Evolutionary conservation across 2,797 vertebrate genomes (phyloP).

Genomic region (Typhlichthys eigenmanni): DNA sequence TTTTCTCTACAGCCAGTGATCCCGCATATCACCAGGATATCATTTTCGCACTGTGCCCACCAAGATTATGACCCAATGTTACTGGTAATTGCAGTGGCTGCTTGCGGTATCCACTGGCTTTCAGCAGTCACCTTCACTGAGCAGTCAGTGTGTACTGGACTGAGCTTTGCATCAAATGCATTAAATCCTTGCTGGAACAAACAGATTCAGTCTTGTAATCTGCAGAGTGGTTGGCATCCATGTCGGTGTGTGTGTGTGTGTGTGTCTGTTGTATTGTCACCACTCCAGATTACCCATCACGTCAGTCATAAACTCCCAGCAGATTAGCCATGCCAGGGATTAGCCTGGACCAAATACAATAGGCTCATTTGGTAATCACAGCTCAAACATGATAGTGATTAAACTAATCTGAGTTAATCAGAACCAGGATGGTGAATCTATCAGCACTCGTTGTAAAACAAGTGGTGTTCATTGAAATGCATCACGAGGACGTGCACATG

Average conservation of each 20-base stretch:
- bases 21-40: too few relatives aligned
- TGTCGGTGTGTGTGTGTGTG: conserved; percentile 17
- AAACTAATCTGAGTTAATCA: conserved; percentile 58
- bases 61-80: too few relatives aligned
- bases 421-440: conserved; percentile 28
- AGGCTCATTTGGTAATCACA: conserved; percentile 70
- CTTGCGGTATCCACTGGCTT: too few relatives aligned
- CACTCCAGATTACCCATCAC: conserved; percentile 63
- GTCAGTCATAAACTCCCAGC: conserved; percentile 58
- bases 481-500: too few relatives aligned
- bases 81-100: too few relatives aligned
- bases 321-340: conserved; percentile 69
- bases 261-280: conserved; percentile 64
- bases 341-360: conserved; percentile 66
- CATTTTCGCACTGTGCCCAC: too few relatives aligned
- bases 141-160: too few relatives aligned
- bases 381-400: conserved; percentile 66
- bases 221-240: conserved; percentile 9
- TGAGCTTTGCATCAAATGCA: too few relatives aligned
- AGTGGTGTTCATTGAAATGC: conserved; percentile 30
- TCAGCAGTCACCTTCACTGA: too few relatives aligned
- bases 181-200: too few relatives aligned
- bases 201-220: conserved; percentile 10
- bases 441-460: conserved; percentile 27
- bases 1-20: too few relatives aligned